Conservation (phyloP, 53 echinoderm and acorn worm genomes). For the Zoroaster sp. region DNA sequence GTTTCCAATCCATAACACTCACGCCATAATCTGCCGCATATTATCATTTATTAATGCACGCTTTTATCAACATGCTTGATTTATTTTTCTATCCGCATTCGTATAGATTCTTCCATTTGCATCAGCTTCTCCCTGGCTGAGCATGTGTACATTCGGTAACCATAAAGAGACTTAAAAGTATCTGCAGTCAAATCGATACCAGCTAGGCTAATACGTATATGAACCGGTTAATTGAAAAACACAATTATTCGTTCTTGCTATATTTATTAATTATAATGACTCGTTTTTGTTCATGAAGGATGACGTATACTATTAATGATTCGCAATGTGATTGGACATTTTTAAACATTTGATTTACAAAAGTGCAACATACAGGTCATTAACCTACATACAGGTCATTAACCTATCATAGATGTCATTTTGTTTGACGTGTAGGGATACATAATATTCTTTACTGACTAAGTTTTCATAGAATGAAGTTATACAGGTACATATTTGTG, state of each 20-base stretch:
- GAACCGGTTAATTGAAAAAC: background rate
- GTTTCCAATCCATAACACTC: background rate
- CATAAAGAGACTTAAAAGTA: background rate
- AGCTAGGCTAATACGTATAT: background rate
- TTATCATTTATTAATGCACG: constrained; percentile 42
- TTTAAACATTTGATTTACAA: no score
- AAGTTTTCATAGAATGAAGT: no score
- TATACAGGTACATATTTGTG: no score
- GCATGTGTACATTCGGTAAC: background rate
- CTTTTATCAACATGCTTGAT: background rate
- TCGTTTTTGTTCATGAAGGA: background rate
- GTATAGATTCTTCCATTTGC: background rate
- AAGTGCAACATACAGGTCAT: no score
- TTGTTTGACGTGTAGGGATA: no score
- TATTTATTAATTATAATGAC: background rate
- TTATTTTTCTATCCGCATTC: background rate
- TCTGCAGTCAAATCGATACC: background rate
- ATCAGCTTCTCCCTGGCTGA: background rate
- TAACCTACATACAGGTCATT: no score
- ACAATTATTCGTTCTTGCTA: background rate
- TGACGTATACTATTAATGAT: background rate
- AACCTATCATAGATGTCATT: no score
- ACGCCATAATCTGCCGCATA: background rate
- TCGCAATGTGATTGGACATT: background rate
- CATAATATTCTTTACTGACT: no score